Evolutionary conservation across 1,140 invertebrate species (phyloP).

Genomic region (Melanaphis sacchari): DNA sequence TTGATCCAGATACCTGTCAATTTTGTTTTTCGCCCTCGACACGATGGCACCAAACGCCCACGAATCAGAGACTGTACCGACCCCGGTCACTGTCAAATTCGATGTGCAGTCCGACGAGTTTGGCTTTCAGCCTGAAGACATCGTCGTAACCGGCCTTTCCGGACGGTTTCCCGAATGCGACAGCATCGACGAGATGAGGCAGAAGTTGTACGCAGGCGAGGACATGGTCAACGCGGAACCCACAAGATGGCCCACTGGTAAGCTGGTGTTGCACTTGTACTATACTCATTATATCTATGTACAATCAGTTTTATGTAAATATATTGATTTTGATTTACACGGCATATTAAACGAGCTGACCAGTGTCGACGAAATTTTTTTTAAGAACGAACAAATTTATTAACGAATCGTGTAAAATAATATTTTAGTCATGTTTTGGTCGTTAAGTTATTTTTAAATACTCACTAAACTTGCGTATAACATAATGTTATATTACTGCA

Average conservation of each 20-base stretch:
- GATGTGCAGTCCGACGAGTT: conserved; percentile 45
- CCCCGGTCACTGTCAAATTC: neutral
- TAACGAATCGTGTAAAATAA: no score
- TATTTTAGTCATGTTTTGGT: no score
- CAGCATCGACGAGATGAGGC: conserved; percentile 69
- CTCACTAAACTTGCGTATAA: no score
- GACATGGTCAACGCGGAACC: conserved; percentile 71
- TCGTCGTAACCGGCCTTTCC: conserved; percentile 72
- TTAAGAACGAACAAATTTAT: no score
- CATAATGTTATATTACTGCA: no score
- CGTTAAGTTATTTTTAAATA: no score
- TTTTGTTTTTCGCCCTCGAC: neutral
- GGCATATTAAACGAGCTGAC: no score
- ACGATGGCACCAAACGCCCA: conserved; percentile 30
- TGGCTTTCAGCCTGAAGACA: conserved; percentile 58
- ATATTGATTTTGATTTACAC: no score
- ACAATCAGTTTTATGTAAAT: no score
- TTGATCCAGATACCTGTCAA: neutral
- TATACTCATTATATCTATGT: no score
- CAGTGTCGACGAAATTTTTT: no score
- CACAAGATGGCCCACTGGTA: conserved; percentile 65
- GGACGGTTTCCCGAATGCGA: conserved; percentile 71
- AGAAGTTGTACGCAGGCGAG: conserved; percentile 65
- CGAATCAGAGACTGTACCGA: neutral
- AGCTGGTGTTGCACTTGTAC: neutral